These are phyloP conservation scores for Palythoa caribaeorum DNA, from an alignment of 92 coral and sea anemone genomes.

Conservation along the genomic window DNA sequence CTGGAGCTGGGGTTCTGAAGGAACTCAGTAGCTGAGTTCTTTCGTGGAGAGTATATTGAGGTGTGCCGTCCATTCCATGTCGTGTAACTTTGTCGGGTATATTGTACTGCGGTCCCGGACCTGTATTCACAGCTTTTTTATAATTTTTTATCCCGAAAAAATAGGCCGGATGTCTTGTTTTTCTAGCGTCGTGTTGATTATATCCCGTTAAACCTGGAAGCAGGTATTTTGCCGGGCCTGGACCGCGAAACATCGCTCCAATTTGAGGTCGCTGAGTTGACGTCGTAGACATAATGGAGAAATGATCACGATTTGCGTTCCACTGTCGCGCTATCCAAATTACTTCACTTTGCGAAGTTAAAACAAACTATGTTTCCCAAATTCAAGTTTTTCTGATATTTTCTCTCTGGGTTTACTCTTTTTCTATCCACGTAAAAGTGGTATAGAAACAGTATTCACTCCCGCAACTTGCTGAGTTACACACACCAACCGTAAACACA, in stretches of 20 bases:
- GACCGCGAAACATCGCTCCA: conserved; percentile 98
- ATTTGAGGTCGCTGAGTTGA: conserved; percentile 73
- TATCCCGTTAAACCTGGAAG: conserved; percentile 91
- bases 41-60: conserved; percentile 77
- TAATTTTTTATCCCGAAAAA: conserved; percentile 76
- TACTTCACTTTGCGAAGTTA: background rate
- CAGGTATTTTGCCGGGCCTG: conserved; percentile 91
- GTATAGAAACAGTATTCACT: background rate
- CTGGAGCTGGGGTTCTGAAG: conserved; percentile 94
- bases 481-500: conserved; percentile 42
- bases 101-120: conserved; percentile 88
- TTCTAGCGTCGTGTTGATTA: conserved; percentile 73
- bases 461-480: conserved; percentile 6
- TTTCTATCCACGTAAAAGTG: background rate
- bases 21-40: conserved; percentile 68
- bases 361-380: background rate
- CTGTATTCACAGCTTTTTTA: conserved; percentile 35
- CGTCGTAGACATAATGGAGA: conserved; percentile 32
- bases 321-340: background rate
- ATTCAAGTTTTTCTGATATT: background rate
- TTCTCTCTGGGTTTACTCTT: background rate
- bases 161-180: conserved; percentile 82
- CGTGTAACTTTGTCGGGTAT: conserved; percentile 77
- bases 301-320: conserved; percentile 7
- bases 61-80: conserved; percentile 86